phyloP scores from a whole-genome alignment of 2,113 vertebrate species.

The Ardeotis arabs region DNA sequence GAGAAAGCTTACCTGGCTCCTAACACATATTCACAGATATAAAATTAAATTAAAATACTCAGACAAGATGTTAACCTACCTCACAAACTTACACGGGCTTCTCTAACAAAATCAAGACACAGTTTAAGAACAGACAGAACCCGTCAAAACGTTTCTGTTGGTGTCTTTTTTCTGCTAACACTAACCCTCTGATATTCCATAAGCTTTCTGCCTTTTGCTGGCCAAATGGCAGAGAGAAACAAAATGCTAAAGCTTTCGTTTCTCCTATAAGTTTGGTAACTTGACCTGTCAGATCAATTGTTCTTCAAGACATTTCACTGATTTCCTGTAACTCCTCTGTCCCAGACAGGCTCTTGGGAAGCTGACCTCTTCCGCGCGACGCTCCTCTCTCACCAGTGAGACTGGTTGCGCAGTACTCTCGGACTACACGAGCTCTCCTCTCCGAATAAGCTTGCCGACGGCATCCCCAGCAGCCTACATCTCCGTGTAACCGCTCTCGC shows the following conservation, averaged over 20 bases:
- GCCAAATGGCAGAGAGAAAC: background rate
- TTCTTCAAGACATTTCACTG: background rate
- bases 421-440: background rate
- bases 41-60: background rate
- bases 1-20: background rate
- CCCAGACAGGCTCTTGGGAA: background rate
- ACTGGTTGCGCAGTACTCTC: background rate
- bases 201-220: background rate
- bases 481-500: background rate
- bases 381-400: background rate
- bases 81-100: background rate
- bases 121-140: background rate
- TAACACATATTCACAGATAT: background rate
- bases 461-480: background rate
- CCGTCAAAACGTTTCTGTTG: background rate
- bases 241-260: background rate
- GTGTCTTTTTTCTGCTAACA: background rate
- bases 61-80: background rate
- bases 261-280: no score
- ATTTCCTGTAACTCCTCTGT: background rate
- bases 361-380: background rate
- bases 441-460: background rate
- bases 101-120: background rate
- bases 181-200: background rate
- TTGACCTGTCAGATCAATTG: background rate